Conservation (phyloP, 1,140 invertebrate species). For the Myzus persicae region DNA sequence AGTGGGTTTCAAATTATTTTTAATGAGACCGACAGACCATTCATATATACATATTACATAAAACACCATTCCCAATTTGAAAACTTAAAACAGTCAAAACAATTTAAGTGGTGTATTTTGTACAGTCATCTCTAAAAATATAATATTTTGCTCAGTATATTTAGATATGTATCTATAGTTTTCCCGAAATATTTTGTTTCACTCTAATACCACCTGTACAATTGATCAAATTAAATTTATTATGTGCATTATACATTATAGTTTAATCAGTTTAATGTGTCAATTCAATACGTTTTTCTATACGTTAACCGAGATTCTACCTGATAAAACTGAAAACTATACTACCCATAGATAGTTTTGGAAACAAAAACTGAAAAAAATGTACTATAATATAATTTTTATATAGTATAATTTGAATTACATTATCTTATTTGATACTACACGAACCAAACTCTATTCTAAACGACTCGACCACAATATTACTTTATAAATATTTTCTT, state of each 20-base stretch:
- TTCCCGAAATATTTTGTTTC: too few relatives aligned
- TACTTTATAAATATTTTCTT: not conserved
- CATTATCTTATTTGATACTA: not conserved
- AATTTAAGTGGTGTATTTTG: too few relatives aligned
- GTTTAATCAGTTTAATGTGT: too few relatives aligned
- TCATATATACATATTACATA: too few relatives aligned
- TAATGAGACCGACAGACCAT: not conserved
- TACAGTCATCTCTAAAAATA: too few relatives aligned
- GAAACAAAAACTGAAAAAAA: not conserved
- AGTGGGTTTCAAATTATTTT: not conserved
- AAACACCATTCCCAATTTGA: not conserved
- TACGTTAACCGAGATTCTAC: too few relatives aligned
- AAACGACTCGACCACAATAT: not conserved
- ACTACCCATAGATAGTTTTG: not conserved
- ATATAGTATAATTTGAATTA: not conserved
- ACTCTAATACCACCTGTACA: too few relatives aligned
- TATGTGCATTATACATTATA: too few relatives aligned
- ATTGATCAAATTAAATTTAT: too few relatives aligned
- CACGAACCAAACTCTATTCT: not conserved
- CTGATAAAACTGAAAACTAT: not conserved
- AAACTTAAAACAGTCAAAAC: too few relatives aligned
- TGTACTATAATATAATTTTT: not conserved
- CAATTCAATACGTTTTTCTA: too few relatives aligned
- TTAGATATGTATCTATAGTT: too few relatives aligned
- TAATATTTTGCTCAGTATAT: slow-evolving; percentile 22